These are phyloP conservation scores for Teleogryllus occipitalis DNA, from an alignment of 1,140 invertebrate genomes.

Conservation along the genomic window DNA sequence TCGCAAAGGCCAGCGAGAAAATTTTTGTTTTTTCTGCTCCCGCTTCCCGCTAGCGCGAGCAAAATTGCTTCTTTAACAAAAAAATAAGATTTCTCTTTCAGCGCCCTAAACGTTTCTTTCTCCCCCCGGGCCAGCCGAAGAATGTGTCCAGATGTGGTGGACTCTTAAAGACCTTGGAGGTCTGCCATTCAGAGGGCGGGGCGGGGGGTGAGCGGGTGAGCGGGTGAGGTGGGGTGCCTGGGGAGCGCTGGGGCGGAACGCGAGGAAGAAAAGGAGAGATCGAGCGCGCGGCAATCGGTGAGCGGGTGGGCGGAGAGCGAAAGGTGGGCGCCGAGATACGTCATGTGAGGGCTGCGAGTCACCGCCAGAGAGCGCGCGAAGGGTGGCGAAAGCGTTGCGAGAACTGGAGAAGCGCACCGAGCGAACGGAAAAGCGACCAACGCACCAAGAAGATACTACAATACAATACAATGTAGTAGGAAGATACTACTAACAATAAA, in stretches of 20 bases:
- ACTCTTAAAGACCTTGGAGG: background rate
- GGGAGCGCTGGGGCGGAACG: no score
- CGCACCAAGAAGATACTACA: no score
- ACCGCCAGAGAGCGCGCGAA: background rate
- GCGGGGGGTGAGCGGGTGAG: background rate
- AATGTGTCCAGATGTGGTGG: conserved; percentile 3
- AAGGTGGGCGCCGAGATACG: no score
- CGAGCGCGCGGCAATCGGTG: no score
- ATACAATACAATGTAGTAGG: no score
- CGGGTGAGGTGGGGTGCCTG: no score
- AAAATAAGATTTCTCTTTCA: background rate
- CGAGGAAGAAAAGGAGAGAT: no score
- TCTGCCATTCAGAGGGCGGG: background rate
- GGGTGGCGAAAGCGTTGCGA: background rate
- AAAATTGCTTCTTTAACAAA: background rate
- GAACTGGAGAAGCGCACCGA: no score
- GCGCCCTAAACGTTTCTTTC: background rate
- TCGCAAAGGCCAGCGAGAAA: background rate
- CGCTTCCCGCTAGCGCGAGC: background rate
- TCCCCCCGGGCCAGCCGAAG: background rate
- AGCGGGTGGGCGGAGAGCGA: no score
- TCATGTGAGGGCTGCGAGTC: no score
- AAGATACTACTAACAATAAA: no score
- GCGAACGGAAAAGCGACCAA: no score
- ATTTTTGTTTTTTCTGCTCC: background rate